Conservation (phyloP, 2,797 vertebrate species). For the Corythornis leucogaster region DNA sequence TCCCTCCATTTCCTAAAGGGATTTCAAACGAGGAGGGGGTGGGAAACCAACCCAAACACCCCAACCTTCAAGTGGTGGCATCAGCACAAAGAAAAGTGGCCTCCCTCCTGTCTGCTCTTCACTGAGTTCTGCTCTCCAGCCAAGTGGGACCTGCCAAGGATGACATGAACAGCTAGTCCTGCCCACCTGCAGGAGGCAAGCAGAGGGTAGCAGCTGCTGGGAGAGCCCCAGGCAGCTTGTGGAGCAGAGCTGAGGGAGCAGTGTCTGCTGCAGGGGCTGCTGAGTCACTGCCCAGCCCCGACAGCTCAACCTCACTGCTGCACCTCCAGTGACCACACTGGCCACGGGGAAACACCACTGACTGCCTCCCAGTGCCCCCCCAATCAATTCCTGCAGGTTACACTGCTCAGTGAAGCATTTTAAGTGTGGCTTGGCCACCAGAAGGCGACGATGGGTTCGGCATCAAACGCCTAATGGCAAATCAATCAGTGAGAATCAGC, state of each 20-base stretch:
- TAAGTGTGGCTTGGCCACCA: not conserved
- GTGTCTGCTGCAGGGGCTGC: not conserved
- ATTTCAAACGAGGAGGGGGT: not conserved
- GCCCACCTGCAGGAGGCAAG: not conserved
- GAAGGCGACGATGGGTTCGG: not conserved
- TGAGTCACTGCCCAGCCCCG: not conserved
- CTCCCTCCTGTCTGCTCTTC: not conserved
- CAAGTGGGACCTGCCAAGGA: not conserved
- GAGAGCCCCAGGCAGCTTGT: not conserved
- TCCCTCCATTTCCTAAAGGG: not conserved
- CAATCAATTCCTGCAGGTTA: not conserved
- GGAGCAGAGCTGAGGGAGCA: not conserved
- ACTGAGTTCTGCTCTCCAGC: not conserved
- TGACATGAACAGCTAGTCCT: not conserved
- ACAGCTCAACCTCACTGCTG: not conserved
- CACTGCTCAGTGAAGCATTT: rapidly evolving
- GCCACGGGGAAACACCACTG: not conserved
- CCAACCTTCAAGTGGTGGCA: not conserved
- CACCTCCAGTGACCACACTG: not conserved
- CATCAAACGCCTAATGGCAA: not conserved
- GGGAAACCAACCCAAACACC: not conserved
- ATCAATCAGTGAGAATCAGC: not conserved
- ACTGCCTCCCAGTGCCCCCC: not conserved
- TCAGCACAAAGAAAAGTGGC: not conserved
- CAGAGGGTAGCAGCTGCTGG: rapidly evolving